phyloP scores from a whole-genome alignment of 2,888 invertebrate genomes.

The Steinernema carpocapsae region DNA sequence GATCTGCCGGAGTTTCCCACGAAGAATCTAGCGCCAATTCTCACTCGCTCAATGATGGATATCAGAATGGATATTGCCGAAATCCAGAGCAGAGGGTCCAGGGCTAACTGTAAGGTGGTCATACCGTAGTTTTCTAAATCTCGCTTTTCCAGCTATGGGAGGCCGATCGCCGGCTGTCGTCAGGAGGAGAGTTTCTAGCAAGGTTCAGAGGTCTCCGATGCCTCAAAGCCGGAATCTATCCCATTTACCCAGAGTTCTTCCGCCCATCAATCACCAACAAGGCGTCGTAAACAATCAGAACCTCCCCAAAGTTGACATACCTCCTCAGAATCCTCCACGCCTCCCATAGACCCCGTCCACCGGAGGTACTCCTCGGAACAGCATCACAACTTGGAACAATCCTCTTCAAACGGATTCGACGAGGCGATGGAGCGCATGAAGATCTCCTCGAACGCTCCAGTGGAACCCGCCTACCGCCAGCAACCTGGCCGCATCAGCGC shows the following conservation, averaged over 20 bases:
- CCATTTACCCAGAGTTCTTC: background rate
- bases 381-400: background rate
- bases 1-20: slow-evolving; percentile 61
- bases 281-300: background rate
- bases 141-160: slow-evolving; percentile 37
- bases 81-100: slow-evolving; percentile 60
- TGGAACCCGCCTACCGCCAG: background rate
- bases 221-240: background rate
- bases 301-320: slow-evolving; percentile 9
- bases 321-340: slow-evolving; percentile 16
- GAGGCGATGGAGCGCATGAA: slow-evolving; percentile 25
- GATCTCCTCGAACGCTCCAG: background rate
- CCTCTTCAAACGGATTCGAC: slow-evolving; percentile 11
- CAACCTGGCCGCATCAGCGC: background rate
- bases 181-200: slow-evolving; percentile 6
- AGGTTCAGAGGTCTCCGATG: slow-evolving; percentile 2
- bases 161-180: slow-evolving; percentile 46
- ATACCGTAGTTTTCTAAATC: no score
- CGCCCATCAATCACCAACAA: slow-evolving; percentile 5
- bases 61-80: slow-evolving; percentile 66
- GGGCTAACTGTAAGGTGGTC: slow-evolving; percentile 54
- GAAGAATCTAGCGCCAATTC: slow-evolving; percentile 63
- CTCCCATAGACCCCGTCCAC: slow-evolving; percentile 26
- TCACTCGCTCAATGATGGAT: slow-evolving; percentile 61
- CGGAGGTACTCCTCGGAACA: slow-evolving; percentile 28